Percentiles rank a stretch among this genome's conserved stretches.
phyloP scores from a whole-genome alignment of 2,797 vertebrate species.

The Scleropages formosus region DNA sequence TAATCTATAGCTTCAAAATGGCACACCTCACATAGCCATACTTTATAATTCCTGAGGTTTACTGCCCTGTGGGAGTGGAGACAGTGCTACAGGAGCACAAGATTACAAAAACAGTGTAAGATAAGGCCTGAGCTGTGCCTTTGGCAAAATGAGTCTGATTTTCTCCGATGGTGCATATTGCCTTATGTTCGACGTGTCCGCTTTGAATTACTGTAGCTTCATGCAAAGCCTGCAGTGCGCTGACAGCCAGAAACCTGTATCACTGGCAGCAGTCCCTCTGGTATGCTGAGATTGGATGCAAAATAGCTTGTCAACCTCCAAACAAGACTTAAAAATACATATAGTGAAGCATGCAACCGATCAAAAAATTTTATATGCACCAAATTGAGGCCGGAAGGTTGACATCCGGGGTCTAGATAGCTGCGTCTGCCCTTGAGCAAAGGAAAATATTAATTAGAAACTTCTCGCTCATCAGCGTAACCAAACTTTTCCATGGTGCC shows the following conservation, averaged over 20 bases:
- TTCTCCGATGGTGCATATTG: not conserved
- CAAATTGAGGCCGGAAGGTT: not conserved
- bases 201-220: not conserved
- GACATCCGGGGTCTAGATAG: not conserved
- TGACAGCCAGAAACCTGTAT: not conserved
- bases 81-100: not conserved
- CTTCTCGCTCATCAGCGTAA: not conserved
- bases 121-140: not conserved
- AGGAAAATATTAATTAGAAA: conserved; percentile 3
- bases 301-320: not conserved
- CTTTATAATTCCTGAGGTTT: not conserved
- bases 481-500: not conserved
- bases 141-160: conserved; percentile 14
- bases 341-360: not conserved
- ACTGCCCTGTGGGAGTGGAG: not conserved
- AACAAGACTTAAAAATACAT: not conserved
- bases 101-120: not conserved
- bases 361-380: not conserved
- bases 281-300: not conserved
- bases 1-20: not conserved
- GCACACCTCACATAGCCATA: not conserved
- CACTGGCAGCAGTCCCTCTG: not conserved
- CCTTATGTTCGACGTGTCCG: not conserved
- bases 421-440: not conserved
- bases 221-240: not conserved